Base-by-base conservation (phyloP, 2,888 invertebrate species). In the Pristionchus fissidentatus region DNA sequence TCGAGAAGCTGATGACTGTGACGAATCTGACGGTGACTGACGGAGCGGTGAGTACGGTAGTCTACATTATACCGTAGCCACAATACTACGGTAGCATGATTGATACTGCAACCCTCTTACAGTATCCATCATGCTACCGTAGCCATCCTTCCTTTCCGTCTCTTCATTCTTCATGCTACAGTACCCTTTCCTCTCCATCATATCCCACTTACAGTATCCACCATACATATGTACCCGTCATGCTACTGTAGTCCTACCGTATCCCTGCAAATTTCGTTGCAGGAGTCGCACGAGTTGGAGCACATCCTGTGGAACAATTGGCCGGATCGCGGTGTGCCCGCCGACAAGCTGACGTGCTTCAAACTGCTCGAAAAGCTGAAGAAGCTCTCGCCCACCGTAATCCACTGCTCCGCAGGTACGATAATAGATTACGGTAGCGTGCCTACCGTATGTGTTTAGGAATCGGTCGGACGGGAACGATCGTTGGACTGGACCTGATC, bases 1-100 rank as follows among this genome's bases (percentile, higher is more conserved):
- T 87, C 35, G 90, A 89, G 75, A 84, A 85, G 83, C 83, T 86
- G 55, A 83, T 89, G 49, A 75, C 87, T 3, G 41, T 85, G 5
- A 88, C 85, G 49, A 84, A 84, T 70, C 77, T 89, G 15, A 84
- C 85, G 10, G 19, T 89, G 7, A 85, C 85, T 7, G 85, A 86
- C 60, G 86, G 80, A 55, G 26, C 38, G 38, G 79, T 79, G 43
- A 43, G 70, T 70, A 43, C 70, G 41, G 70, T 70, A 70, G 22
- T 5, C 70, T 26, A 41, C n/a, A 41, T 19, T n/a, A 4, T 55
- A 7, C 55, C 55, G 8, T 7, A 55, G 15, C 55, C 22, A 60
- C 13, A 19, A 49, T 10, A 13, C 13, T 70, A 43, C 70, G 41
- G 70, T 70, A 70, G 22, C 13, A 38, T 26, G 70, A n/a, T 26